Evolutionary conservation across 1,140 invertebrate species (phyloP), one percentile per base, ranked within the genome.

Genomic region (Apis mellifera): DNA sequence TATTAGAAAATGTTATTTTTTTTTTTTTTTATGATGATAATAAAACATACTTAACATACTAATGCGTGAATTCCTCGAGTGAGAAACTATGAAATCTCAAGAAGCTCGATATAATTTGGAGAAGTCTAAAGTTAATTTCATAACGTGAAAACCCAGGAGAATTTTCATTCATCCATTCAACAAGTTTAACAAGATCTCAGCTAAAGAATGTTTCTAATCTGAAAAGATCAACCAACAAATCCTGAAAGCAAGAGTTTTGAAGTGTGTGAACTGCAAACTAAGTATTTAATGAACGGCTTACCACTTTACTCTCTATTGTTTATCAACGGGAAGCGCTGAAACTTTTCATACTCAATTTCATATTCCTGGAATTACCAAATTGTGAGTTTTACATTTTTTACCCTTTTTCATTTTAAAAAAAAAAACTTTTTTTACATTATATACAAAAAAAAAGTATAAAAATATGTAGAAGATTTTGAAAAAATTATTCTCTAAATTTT

Each of bases 161-260:
- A 69, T 52, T 70, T n/a, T 70, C n/a, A 12, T 42, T 42, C 32
- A 42, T 42, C n/a, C n/a, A 70, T 70, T 70, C 48, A 70, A 70
- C n/a, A 70, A 70, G 42, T 69, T 52, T 70, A 70, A 54, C 32
- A 54, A 26, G 48, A 17, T 69, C 48, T n/a, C 42, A 23, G 23
- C n/a, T 26, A 23, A 70, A 70, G 69, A 52, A 70, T 50, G n/a
- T 48, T 23, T 15, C 69, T 21, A 52, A 70, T 54, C 69, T 26
- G 69, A 70, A 54, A 70, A 52, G 69, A 70, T 70, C 68, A 50
- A 52, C 66, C 50, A 69, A 69, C 66, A 70, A 70, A n/a, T 70
- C 54, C 69, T 54, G 50, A 26, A 70, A 70, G 50, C 69, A 54
- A 65, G 62, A 54, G 48, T 70, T 70, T n/a, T 17, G 21, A 19